Base-by-base conservation (phyloP, 2,888 invertebrate genomes). In the Trypoxylon attenuatum region DNA sequence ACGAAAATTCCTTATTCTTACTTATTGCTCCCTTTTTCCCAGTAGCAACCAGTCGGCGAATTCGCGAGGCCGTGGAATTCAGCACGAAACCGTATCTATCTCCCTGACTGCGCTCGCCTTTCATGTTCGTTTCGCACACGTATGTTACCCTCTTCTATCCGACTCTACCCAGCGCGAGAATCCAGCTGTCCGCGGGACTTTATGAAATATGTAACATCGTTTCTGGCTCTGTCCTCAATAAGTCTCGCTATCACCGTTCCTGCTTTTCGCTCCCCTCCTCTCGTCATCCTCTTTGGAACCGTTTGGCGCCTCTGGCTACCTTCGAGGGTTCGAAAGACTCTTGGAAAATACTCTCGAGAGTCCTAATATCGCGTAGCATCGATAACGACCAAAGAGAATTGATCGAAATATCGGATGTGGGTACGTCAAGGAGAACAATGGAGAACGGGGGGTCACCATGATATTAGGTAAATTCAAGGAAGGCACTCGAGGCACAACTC, bases 291-390 rank as follows among this genome's bases (percentile, higher is more conserved):
- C n/a, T 33, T 13, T 10, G n/a, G 33, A 33, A 13, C 33, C 33
- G 10, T 10, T 10, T 6, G 33, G 5, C 8, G 13, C 1, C 33
- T 33, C 25, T 33, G 13, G 60, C 58, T 70, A 70, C 70, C 63
- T 71, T 33, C 52, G 38, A 25, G 49, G 5, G 27, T 51, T 60
- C 57, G 55, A 63, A 58, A 57, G 60, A 59, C 56, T 51, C 63
- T 49, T 45, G 23, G 60, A 71, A 71, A 68, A 70, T 64, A 69
- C 53, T 47, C 62, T 25, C 60, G 18, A 13, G 41, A 49, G 70
- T 63, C 46, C 29, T 10, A 8, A 13, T 39, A 49, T 18, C 39
- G 10, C 19, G 27, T 33, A 38, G 23, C 54, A 29, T 47, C 51
- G 64, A 54, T 64, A 64, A 67, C 64, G 33, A 13, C 33, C 33